A percentile compares a stretch with the other conserved stretches of the same genome.
Evolutionary conservation across 2,888 invertebrate species (phyloP).

Genomic region (Phortica magna): DNA sequence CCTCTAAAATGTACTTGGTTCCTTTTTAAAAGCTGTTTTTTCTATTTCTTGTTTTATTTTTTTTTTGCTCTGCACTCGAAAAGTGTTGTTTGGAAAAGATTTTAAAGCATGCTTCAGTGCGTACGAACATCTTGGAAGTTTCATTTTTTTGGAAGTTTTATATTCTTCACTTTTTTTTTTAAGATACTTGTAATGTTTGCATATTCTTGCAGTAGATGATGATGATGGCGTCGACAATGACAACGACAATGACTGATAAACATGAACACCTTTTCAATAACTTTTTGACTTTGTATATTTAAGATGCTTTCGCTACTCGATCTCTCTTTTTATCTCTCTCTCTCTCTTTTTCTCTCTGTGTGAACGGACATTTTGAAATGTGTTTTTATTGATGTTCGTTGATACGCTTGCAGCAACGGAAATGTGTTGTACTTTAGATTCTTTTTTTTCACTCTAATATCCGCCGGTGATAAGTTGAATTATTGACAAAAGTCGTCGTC

Average conservation of each 20-base stretch:
- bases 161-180: conserved; percentile 13
- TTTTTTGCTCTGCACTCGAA: conserved; percentile 5
- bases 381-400: conserved; percentile 22
- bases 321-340: background rate
- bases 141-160: conserved; percentile 11
- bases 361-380: conserved; percentile 18
- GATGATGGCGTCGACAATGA: background rate
- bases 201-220: background rate
- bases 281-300: conserved; percentile 25
- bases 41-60: background rate
- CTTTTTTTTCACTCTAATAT: conserved; percentile 73
- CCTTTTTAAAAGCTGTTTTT: background rate
- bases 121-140: conserved; percentile 17
- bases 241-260: conserved; percentile 49
- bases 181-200: conserved; percentile 20
- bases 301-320: background rate
- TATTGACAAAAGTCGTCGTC: conserved; percentile 62
- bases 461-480: conserved; percentile 77
- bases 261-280: conserved; percentile 66
- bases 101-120: conserved; percentile 32
- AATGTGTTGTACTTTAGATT: conserved; percentile 38
- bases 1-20: conserved; percentile 18
- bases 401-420: conserved; percentile 18
- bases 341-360: background rate
- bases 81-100: conserved; percentile 33